These are phyloP conservation scores for Halcyon malimbica DNA, from an alignment of 2,113 vertebrate genomes.

Conservation along the genomic window DNA sequence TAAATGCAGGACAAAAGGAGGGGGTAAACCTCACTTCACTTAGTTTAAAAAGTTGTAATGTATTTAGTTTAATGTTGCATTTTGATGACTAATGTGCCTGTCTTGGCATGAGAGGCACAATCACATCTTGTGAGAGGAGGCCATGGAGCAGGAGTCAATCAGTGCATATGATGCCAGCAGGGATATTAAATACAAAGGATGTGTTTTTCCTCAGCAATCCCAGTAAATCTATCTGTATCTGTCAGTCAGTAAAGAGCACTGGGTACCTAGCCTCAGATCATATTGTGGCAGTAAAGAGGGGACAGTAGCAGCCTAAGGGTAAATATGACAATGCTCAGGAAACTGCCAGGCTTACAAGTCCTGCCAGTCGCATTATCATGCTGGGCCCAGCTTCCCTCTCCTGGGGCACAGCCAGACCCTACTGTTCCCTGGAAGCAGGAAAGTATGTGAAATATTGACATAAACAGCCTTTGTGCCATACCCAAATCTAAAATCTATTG, in stretches of 20 bases:
- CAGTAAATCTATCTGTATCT: background rate
- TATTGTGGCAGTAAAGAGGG: background rate
- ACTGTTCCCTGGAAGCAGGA: background rate
- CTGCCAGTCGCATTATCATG: fast-evolving
- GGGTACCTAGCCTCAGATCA: background rate
- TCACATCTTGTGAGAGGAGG: background rate
- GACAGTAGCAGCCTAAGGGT: background rate
- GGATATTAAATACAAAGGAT: background rate
- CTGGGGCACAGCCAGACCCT: background rate
- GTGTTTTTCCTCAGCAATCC: background rate
- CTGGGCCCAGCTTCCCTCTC: background rate
- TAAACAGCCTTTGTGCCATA: background rate
- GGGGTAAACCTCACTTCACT: background rate
- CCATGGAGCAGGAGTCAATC: background rate
- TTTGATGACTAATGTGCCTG: background rate
- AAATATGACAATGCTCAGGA: background rate
- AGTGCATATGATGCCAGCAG: background rate
- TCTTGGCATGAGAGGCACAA: background rate
- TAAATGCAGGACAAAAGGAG: background rate
- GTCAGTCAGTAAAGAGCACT: background rate
- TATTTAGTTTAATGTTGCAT: background rate
- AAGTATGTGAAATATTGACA: background rate
- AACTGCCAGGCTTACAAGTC: background rate
- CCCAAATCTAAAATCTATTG: background rate
- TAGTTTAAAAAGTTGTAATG: background rate